Evolutionary conservation across 2,113 vertebrate genomes (phyloP), one percentile per base, ranked within the genome.

Genomic region (Lepus americanus): DNA sequence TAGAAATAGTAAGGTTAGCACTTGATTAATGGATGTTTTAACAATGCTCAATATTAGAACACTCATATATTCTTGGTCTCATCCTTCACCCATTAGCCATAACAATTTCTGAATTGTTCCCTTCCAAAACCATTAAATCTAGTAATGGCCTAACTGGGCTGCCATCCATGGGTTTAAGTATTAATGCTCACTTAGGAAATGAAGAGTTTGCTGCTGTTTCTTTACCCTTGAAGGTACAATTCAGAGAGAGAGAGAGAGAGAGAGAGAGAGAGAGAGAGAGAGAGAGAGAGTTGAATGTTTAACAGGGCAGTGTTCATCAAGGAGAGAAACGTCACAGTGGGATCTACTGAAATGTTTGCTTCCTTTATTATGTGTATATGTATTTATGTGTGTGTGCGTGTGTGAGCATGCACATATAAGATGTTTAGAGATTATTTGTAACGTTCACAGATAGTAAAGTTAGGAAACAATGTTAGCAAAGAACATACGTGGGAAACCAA

Each of bases 21-120:
- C n/a, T 77, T 96, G 95, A 97, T 97, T 59, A 96, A 94, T 39
- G 89, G 49, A 16, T 67, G 44, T 94, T 97, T 97, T 89, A 88
- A 94, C 87, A 67, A 86, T 89, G 61, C 73, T 90, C 72, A 9
- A 12, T 55, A 69, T 19, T 64, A 92, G 72, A 89, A 79, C 36
- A 78, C 23, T 93, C 87, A 70, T 44, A 51, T 23, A 29, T 73
- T 78, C 81, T 55, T n/a, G 1, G 61, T 93, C 87, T 82, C 67
- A 79, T 96, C 66, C 90, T 96, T 95, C 85, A 92, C 8, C 2
- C n/a, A 0, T 27, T 53, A 86, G 67, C 81, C 95, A 14, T 51
- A 92, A 94, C 0, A 8, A 93, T 88, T 96, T 96, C 88, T 79
- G 33, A 70, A 51, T 22, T 3, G 84, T 90, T 92, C 61, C 79